Percentiles rank a stretch among this genome's conserved stretches.
Evolutionary conservation across 2,888 invertebrate species (phyloP).

Genomic region (Tyria jacobaeae): DNA sequence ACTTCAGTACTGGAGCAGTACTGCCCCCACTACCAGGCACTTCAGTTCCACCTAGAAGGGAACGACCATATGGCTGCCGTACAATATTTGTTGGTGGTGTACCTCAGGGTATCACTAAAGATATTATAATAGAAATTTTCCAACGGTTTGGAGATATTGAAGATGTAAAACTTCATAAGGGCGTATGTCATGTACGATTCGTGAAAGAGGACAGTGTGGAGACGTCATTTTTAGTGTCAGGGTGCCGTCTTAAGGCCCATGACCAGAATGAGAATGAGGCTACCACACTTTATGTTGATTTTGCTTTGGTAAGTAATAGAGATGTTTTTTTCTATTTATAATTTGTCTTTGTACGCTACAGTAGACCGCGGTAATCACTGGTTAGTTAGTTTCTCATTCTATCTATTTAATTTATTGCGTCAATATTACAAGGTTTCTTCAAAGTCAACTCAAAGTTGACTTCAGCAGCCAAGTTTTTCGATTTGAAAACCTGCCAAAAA

Average conservation of each 20-base stretch:
- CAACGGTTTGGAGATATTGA: slow-evolving; percentile 87
- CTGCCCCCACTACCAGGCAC: slow-evolving; percentile 94
- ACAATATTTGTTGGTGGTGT: slow-evolving; percentile 97
- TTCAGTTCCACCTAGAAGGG: slow-evolving; percentile 92
- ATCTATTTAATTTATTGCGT: too few species aligned
- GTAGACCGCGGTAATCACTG: too few species aligned
- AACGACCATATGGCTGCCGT: slow-evolving; percentile 95
- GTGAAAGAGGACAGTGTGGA: slow-evolving; percentile 93
- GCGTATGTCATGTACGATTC: slow-evolving; percentile 96
- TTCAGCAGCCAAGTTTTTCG: too few species aligned
- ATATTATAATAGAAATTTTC: slow-evolving; percentile 94
- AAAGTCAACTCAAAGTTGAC: too few species aligned
- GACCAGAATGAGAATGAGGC: slow-evolving; percentile 89
- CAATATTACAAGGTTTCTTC: too few species aligned
- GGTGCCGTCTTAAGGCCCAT: slow-evolving; percentile 91
- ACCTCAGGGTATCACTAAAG: slow-evolving; percentile 94
- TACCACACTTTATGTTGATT: slow-evolving; percentile 96
- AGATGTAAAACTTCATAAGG: slow-evolving; percentile 91
- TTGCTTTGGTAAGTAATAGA: slow-evolving; percentile 86
- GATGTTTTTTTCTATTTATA: too few species aligned
- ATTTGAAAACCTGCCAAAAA: too few species aligned
- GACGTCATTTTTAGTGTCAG: slow-evolving; percentile 93
- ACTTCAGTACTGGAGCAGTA: slow-evolving; percentile 91
- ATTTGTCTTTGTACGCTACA: too few species aligned
- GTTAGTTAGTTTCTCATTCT: too few species aligned